phyloP scores from a whole-genome alignment of 2,888 invertebrate species.

The Cheilosia vulpina region DNA sequence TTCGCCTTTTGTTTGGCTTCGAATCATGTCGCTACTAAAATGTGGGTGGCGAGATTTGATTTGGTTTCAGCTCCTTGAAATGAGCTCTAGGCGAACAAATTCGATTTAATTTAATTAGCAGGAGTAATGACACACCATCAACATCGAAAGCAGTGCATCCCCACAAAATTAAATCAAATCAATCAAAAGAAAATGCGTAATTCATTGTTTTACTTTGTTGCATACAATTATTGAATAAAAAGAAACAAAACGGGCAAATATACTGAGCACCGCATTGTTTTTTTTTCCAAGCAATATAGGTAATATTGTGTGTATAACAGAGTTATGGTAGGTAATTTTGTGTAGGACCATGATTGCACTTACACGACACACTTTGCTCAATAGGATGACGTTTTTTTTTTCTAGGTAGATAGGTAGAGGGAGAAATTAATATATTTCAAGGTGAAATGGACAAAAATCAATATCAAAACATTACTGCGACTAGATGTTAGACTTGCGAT shows the following conservation, averaged over 20 bases:
- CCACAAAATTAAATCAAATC: conserved; percentile 7
- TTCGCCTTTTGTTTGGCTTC: background rate
- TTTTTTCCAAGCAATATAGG: conserved; percentile 15
- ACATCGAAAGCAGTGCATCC: background rate
- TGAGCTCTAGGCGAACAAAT: conserved; percentile 8
- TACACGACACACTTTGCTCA: conserved; percentile 25
- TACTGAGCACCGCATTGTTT: background rate
- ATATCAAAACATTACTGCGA: conserved; percentile 62
- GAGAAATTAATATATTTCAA: conserved; percentile 67
- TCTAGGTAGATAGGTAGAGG: background rate
- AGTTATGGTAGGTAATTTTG: background rate
- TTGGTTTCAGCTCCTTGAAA: conserved; percentile 42
- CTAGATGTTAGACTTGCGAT: background rate
- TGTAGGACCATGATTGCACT: conserved; percentile 13
- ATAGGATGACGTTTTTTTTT: conserved; percentile 44
- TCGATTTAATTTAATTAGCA: conserved; percentile 60
- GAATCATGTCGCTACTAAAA: background rate
- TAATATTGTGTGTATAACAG: background rate
- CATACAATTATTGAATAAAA: background rate
- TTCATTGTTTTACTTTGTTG: conserved; percentile 1
- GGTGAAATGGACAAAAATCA: conserved; percentile 70
- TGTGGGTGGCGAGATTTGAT: conserved; percentile 22
- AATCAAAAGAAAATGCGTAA: conserved; percentile 3
- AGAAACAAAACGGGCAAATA: conserved; percentile 6
- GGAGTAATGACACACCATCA: conserved; percentile 6